These are phyloP conservation scores for Ptychadena robeensis DNA, from an alignment of 2,797 vertebrate genomes.

Conservation along the genomic window DNA sequence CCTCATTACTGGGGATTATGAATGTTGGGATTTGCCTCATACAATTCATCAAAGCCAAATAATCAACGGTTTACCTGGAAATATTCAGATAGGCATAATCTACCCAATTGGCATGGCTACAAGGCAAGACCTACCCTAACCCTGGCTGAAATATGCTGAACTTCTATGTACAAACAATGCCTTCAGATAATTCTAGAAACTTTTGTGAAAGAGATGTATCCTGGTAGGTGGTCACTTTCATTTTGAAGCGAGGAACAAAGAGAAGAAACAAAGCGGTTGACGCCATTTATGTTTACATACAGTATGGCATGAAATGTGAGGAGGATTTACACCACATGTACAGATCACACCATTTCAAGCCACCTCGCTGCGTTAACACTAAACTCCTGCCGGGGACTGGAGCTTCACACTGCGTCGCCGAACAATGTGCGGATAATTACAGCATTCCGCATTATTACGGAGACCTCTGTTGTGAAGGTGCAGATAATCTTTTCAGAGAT, in stretches of 20 bases:
- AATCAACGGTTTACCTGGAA: neutral
- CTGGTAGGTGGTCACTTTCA: neutral
- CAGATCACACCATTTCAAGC: conserved; percentile 5
- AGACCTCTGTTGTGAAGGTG: conserved; percentile 9
- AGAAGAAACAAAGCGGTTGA: neutral
- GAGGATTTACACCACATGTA: neutral
- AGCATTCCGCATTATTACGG: conserved; percentile 34
- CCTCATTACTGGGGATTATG: neutral
- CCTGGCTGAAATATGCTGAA: neutral
- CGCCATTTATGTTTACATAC: neutral
- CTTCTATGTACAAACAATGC: neutral
- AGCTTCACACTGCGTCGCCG: conserved; percentile 4
- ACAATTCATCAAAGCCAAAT: neutral
- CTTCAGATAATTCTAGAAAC: neutral
- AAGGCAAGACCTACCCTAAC: neutral
- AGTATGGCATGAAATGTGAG: neutral
- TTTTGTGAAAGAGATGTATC: neutral
- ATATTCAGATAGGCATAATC: neutral
- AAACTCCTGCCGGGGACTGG: conserved; percentile 11
- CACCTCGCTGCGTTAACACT: conserved; percentile 18
- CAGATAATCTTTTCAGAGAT: conserved; percentile 19
- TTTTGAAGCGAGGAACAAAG: neutral
- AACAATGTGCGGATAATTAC: conserved; percentile 48
- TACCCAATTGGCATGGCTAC: neutral
- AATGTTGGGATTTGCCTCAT: neutral